These are phyloP conservation scores for Alligator sinensis DNA, from an alignment of 2,113 vertebrate genomes.

Conservation along the genomic window DNA sequence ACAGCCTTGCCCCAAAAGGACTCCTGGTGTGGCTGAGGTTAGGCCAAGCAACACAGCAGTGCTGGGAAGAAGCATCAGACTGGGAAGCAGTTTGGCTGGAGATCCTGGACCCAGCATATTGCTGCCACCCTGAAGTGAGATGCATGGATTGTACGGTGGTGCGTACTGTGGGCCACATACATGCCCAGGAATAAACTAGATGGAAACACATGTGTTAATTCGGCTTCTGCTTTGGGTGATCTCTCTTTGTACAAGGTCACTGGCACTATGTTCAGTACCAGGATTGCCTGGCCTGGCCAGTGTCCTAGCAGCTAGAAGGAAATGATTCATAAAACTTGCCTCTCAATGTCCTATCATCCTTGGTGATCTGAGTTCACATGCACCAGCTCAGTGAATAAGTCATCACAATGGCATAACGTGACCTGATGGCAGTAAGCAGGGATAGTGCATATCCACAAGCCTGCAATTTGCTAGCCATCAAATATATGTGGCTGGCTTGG, in stretches of 20 bases:
- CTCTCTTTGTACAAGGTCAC: background rate
- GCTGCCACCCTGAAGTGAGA: background rate
- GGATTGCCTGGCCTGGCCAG: background rate
- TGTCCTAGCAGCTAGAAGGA: background rate
- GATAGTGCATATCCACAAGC: background rate
- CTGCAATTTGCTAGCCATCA: slow-evolving; percentile 40
- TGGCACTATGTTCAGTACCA: rapidly evolving
- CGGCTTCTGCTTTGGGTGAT: rapidly evolving
- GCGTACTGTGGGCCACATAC: background rate
- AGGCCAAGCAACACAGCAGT: background rate
- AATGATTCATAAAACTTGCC: background rate
- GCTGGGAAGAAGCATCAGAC: background rate
- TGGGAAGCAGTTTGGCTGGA: background rate
- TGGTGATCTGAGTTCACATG: background rate
- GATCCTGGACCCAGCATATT: background rate
- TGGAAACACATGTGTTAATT: rapidly evolving
- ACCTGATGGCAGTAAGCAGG: rapidly evolving
- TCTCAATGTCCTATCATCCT: background rate
- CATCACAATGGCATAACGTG: background rate
- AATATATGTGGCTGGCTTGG: background rate
- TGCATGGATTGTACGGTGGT: rapidly evolving
- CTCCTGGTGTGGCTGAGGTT: background rate
- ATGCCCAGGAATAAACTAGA: rapidly evolving
- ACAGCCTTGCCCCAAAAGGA: background rate
- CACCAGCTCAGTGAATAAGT: background rate